A percentile compares a stretch with the other conserved stretches of the same genome.
Conservation (phyloP, 2,113 vertebrate genomes). For the Chlorocebus sabaeus region DNA sequence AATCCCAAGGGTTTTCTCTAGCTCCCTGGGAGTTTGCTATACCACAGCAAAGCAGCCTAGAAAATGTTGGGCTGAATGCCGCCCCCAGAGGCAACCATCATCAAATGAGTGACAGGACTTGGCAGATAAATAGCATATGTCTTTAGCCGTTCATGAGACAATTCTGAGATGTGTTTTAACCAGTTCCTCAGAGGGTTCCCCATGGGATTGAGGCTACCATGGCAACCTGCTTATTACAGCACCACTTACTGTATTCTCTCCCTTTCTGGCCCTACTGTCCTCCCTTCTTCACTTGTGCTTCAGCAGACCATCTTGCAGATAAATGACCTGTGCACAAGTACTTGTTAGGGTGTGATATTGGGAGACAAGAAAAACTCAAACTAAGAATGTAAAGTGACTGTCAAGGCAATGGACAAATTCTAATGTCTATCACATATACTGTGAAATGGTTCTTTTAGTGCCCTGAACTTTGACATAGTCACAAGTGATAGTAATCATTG, state of each 20-base stretch:
- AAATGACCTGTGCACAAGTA: not conserved
- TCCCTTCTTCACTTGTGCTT: not conserved
- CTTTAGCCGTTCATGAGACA: not conserved
- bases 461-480: not conserved
- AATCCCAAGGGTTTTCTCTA: not conserved
- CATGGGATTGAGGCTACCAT: not conserved
- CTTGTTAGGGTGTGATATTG: not conserved
- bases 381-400: not conserved
- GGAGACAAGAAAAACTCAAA: not conserved
- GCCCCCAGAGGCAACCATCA: not conserved
- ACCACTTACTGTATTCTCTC: not conserved
- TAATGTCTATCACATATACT: not conserved
- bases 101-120: not conserved
- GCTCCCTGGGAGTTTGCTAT: not conserved
- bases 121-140: not conserved
- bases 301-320: not conserved
- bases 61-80: not conserved
- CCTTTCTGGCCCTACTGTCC: not conserved
- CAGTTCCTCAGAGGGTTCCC: not conserved
- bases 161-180: not conserved
- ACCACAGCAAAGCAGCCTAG: not conserved
- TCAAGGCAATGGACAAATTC: not conserved
- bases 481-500: not conserved
- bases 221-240: not conserved
- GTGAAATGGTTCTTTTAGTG: not conserved